A percentile compares a stretch with the other conserved stretches of the same genome.
Evolutionary conservation across 2,113 vertebrate species (phyloP).

Genomic region (Raja brachyura): DNA sequence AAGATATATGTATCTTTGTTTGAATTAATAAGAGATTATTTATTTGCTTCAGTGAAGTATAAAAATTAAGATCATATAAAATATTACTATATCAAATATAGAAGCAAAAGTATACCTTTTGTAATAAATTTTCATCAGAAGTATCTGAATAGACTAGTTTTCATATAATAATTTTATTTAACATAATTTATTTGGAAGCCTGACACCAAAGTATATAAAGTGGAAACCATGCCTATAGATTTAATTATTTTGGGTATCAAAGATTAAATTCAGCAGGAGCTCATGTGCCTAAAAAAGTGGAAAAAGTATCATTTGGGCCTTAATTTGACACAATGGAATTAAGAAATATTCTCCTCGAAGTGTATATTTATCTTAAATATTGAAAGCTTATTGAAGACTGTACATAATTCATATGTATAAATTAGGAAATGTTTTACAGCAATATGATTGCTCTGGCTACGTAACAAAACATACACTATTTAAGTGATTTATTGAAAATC

Average conservation of each 20-base stretch:
- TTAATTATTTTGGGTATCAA: neutral
- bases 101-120: neutral
- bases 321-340: neutral
- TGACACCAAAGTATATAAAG: neutral
- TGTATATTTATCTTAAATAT: neutral
- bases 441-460: neutral
- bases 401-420: neutral
- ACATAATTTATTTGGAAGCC: neutral
- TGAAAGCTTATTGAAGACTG: neutral
- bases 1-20: neutral
- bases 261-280: neutral
- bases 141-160: neutral
- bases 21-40: neutral
- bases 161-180: neutral
- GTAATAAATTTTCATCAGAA: neutral
- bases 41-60: neutral
- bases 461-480: neutral
- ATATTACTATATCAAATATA: too few species aligned
- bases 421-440: neutral
- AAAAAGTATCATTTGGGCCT: neutral
- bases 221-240: neutral
- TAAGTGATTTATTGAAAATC: neutral
- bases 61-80: slow-evolving; percentile 46
- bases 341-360: slow-evolving; percentile 2
- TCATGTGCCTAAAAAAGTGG: neutral